These are phyloP conservation scores for Drosophila athabasca DNA, from an alignment of 1,140 invertebrate species.

Conservation along the genomic window DNA sequence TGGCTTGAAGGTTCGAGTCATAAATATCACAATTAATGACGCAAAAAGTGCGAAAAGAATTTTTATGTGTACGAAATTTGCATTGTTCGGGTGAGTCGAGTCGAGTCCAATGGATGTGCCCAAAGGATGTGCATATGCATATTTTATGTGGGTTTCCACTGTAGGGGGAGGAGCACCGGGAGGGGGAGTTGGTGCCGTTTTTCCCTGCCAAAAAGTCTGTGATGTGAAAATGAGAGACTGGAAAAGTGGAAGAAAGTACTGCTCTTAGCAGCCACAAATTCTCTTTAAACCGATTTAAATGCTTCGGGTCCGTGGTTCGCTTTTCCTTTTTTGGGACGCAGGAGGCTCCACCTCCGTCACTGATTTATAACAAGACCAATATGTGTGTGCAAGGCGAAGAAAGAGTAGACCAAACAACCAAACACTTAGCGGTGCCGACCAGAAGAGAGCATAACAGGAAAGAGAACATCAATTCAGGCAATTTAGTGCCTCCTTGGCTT, in stretches of 20 bases:
- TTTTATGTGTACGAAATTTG: constrained; percentile 56
- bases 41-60: constrained; percentile 82
- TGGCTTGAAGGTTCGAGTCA: constrained; percentile 41
- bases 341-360: constrained; percentile 28
- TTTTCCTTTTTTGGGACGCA: constrained; percentile 1
- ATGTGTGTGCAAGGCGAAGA: constrained; percentile 18
- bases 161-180: neutral
- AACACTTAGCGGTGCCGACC: constrained; percentile 22
- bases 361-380: constrained; percentile 66
- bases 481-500: constrained; percentile 57
- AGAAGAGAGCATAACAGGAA: constrained; percentile 63
- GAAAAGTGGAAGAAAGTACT: neutral
- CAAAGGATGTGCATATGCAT: constrained; percentile 33
- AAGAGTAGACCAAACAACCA: neutral
- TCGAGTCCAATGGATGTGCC: constrained; percentile 6
- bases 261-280: neutral
- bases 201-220: neutral
- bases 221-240: neutral
- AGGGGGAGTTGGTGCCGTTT: too few species aligned
- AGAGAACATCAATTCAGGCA: constrained; percentile 70
- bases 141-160: constrained; percentile 35
- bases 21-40: constrained; percentile 82
- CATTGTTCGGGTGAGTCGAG: constrained; percentile 34
- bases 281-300: too few species aligned
- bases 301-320: too few species aligned